Evolutionary conservation across 2,888 invertebrate genomes (phyloP), one percentile per base, ranked within the genome.

Genomic region (Caenorhabditis becei): DNA sequence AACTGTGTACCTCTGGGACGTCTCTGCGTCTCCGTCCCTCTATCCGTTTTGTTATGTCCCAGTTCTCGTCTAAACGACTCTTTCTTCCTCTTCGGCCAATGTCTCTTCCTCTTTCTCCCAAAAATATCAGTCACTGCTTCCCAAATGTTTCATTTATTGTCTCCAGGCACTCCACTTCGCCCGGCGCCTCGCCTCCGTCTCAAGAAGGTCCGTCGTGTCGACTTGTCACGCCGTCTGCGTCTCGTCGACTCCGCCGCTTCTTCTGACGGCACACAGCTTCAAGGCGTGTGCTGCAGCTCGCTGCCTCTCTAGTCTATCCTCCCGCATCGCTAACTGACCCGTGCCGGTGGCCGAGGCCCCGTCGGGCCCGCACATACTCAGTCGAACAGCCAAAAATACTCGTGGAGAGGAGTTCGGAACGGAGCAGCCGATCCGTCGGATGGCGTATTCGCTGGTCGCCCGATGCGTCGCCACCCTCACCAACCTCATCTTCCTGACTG

Each of bases 41-140:
- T 59, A 71, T 72, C 78, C 56, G 66, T 72, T 71, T 72, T 72
- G 72, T 72, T 72, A 56, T 72, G 72, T 72, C 56, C 56, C 63
- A 56, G 63, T 56, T 49, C 51, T 63, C 58, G 35, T 65, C 77
- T 58, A 44, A 58, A 61, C 58, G 59, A 56, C 70, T 70, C 70
- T 59, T 53, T 49, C 37, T 66, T 44, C 56, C 44, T 37, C 24
- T 61, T 56, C 28, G 26, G 51, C 23, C 41, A 24, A 20, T 32
- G 26, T 54, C 62, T 72, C 23, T n/a, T 67, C 70, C 41, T 41
- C 41, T 41, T 16, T 10, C 7, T 10, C 41, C 10, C 10, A 51
- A 74, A 37, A 66, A 65, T 56, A 65, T 63, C 63, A 37, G 59
- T 65, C 63, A 41, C 28, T 20, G 23, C 62, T 56, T 47, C 63